Percentiles rank a stretch among this genome's conserved stretches.
These are phyloP conservation scores for Pantala flavescens DNA, from an alignment of 1,140 invertebrate species.

Conservation along the genomic window DNA sequence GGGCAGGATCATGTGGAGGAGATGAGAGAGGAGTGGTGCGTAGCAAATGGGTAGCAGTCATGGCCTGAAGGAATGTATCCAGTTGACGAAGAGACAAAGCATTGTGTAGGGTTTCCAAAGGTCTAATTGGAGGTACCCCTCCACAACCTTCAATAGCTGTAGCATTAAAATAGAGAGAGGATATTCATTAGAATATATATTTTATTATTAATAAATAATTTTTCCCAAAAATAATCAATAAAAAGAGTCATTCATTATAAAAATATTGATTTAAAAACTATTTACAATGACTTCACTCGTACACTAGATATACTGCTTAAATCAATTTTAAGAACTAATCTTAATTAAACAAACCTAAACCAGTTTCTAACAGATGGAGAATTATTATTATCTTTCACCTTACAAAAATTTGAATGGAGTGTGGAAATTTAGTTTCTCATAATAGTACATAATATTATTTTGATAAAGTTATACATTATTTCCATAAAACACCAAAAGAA, in stretches of 20 bases:
- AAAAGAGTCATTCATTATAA: neutral
- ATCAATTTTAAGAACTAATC: no score
- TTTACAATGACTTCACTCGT: no score
- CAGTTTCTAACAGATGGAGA: no score
- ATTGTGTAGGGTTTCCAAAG: constrained; percentile 92
- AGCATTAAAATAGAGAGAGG: constrained; percentile 17
- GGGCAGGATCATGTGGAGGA: constrained; percentile 51
- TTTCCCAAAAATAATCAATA: neutral
- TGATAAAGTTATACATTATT: no score
- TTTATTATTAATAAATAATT: constrained; percentile 11
- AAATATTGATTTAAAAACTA: constrained; percentile 12
- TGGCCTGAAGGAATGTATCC: constrained; percentile 74
- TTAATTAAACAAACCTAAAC: no score
- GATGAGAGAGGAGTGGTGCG: constrained; percentile 55
- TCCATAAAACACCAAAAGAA: no score
- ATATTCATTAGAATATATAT: constrained; percentile 16
- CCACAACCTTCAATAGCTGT: constrained; percentile 68
- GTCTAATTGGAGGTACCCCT: constrained; percentile 84
- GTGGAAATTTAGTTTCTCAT: no score
- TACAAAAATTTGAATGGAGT: no score
- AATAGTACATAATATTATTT: no score
- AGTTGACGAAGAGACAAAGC: constrained; percentile 82
- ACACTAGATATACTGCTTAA: no score
- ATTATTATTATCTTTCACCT: no score
- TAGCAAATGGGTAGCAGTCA: constrained; percentile 58